Conservation (phyloP, 2,797 vertebrate genomes). For the Hoplostethus mediterraneus region DNA sequence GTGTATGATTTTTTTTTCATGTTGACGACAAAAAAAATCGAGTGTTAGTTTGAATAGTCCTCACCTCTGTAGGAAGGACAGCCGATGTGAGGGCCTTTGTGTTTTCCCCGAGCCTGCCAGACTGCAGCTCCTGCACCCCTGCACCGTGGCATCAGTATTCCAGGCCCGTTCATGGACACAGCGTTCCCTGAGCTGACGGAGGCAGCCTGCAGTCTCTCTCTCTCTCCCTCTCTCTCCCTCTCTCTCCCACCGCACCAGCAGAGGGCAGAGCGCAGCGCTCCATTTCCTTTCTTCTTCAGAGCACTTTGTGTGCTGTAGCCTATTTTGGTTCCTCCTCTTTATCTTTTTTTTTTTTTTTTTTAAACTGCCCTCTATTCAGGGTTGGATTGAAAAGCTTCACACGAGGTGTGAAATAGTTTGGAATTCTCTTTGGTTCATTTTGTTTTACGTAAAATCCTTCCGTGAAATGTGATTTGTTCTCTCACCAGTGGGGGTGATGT, state of each 20-base stretch:
- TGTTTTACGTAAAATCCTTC: too few species aligned
- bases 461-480: constrained; percentile 9
- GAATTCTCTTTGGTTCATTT: constrained; percentile 12
- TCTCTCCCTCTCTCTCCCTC: too few species aligned
- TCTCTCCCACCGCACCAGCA: constrained; percentile 60
- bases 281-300: constrained; percentile 47
- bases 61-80: constrained; percentile 37
- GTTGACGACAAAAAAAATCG: too few species aligned
- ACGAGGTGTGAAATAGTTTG: constrained; percentile 44
- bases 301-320: constrained; percentile 64
- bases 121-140: constrained; percentile 80
- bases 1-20: too few species aligned
- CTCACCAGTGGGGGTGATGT: constrained; percentile 43
- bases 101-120: constrained; percentile 45
- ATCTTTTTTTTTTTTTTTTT: constrained; percentile 22
- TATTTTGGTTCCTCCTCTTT: constrained; percentile 52
- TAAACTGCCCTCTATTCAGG: constrained; percentile 43
- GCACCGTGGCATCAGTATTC: constrained; percentile 85
- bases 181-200: constrained; percentile 68
- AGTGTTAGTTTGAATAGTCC: background rate
- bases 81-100: constrained; percentile 12
- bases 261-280: constrained; percentile 62
- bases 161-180: constrained; percentile 78
- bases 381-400: constrained; percentile 44
- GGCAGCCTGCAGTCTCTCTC: constrained; percentile 1